Evolutionary conservation across 2,888 invertebrate species (phyloP).

Genomic region (Drosophila eohydei): DNA sequence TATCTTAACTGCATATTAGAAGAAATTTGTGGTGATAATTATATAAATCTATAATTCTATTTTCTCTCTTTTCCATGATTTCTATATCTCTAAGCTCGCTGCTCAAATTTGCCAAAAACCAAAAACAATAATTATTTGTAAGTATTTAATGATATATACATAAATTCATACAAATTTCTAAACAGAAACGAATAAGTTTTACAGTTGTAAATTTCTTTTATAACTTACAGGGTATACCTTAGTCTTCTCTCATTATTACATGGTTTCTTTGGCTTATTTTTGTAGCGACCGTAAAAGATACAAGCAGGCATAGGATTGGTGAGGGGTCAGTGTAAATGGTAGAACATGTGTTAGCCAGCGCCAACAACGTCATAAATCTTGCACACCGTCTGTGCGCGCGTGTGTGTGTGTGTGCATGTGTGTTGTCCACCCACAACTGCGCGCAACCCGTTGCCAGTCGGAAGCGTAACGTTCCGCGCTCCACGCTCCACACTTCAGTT

Average conservation of each 20-base stretch:
- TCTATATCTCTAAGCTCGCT: too few relatives aligned
- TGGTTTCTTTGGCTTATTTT: background rate
- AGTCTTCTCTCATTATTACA: background rate
- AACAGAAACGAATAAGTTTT: background rate
- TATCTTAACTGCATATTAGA: too few relatives aligned
- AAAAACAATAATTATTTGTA: background rate
- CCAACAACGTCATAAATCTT: constrained; percentile 72
- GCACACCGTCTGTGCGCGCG: constrained; percentile 50
- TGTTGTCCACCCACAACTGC: constrained; percentile 38
- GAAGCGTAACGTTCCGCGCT: constrained; percentile 36
- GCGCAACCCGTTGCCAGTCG: constrained; percentile 44
- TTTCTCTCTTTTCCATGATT: too few relatives aligned
- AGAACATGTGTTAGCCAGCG: constrained; percentile 66
- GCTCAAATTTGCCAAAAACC: background rate
- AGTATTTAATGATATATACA: background rate
- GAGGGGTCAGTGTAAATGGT: constrained; percentile 21
- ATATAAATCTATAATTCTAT: too few relatives aligned
- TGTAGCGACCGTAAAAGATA: constrained; percentile 7
- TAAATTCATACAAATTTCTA: background rate
- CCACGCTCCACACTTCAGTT: background rate
- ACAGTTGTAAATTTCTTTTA: background rate
- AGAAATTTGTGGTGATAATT: too few relatives aligned
- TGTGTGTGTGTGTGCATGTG: constrained; percentile 12
- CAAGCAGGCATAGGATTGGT: background rate
- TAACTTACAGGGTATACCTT: constrained; percentile 4